phyloP scores from a whole-genome alignment of 2,113 vertebrate species.

The Heliornis fulica region DNA sequence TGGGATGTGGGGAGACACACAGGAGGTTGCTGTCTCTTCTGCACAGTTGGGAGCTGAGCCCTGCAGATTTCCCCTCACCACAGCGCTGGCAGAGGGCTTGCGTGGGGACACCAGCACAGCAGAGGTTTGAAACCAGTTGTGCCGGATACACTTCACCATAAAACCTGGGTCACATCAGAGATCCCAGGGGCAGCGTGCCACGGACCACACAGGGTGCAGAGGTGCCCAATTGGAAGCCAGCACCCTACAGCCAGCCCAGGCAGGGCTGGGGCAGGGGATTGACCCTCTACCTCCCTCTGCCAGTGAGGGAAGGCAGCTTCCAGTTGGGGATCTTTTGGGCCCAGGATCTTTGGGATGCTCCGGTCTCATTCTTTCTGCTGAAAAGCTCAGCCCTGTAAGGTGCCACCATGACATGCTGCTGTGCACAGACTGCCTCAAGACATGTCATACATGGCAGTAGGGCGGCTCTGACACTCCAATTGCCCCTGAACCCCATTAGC shows the following conservation, averaged over 20 bases:
- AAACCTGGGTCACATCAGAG: background rate
- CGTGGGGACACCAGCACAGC: background rate
- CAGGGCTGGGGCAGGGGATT: accelerated
- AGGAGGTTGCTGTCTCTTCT: background rate
- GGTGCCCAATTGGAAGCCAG: background rate
- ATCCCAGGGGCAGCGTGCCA: accelerated
- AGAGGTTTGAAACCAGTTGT: background rate
- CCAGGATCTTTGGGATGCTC: background rate
- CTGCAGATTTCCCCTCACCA: background rate
- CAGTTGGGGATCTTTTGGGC: background rate
- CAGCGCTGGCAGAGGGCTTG: accelerated
- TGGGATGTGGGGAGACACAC: background rate
- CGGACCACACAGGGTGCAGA: accelerated
- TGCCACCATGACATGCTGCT: accelerated
- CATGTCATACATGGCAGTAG: accelerated
- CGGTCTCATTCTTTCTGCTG: background rate
- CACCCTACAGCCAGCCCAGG: background rate
- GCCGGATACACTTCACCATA: background rate
- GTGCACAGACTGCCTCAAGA: background rate
- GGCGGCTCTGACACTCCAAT: background rate
- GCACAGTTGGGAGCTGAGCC: accelerated
- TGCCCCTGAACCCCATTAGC: background rate
- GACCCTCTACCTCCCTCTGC: background rate
- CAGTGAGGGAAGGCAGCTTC: background rate
- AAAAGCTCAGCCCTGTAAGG: accelerated